Evolutionary conservation across 2,888 invertebrate genomes (phyloP), one percentile per base, ranked within the genome.

Genomic region (Athalia rosae): DNA sequence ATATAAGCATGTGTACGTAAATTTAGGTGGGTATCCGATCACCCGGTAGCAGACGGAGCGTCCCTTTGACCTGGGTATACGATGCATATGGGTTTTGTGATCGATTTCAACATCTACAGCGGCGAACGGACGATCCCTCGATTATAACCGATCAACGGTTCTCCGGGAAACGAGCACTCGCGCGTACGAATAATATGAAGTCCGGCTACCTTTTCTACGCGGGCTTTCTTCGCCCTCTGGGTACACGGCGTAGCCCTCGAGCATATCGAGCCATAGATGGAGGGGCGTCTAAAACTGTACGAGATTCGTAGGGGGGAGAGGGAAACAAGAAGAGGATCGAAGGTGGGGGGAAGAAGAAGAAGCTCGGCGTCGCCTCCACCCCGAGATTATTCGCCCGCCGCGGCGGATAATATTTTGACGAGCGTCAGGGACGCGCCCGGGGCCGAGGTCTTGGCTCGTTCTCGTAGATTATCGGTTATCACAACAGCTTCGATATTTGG

Each of bases 191-290:
- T 28, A 28, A 28, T 28, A n/a, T n/a, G n/a, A n/a, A 28, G 28
- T 2, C 28, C 28, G 28, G 28, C 28, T 28, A 28, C 28, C 2
- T 28, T 28, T 28, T 28, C 28, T 28, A 28, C 28, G 28, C 28
- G 28, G 28, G 28, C 9, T 69, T 15, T 1, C 6, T 56, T 58
- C 50, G 50, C 15, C 9, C 56, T n/a, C 41, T 41, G 28, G 69
- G 58, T 67, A 50, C 43, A 62, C 41, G 2, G 2, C 48, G 4
- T 43, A 71, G 56, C 69, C 69, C 69, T 58, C 69, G 58, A 56
- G 67, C 48, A 9, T 0, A 56, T 56, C 69, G 69, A 71, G 69
- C 69, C 69, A 58, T 71, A 71, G 69, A 71, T 71, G 69, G 69
- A 5, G 50, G 69, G 69, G 69, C 56, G 69, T 67, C 67, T 56